Percentiles rank a stretch among this genome's conserved stretches.
These are phyloP conservation scores for Athene cunicularia DNA, from an alignment of 2,113 vertebrate genomes.

Conservation along the genomic window DNA sequence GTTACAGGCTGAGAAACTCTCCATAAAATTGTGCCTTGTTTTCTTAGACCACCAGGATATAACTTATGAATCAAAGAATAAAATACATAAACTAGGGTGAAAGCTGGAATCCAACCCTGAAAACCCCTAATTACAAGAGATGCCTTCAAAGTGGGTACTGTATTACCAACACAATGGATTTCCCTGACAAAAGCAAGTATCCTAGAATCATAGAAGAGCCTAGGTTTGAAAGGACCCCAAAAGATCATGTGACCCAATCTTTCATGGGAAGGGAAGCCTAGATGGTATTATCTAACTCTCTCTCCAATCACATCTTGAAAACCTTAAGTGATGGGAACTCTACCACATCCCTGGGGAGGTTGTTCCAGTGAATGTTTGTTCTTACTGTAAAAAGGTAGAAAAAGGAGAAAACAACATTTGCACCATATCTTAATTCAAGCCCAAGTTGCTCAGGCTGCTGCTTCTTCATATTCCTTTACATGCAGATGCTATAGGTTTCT, in stretches of 20 bases:
- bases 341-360: background rate
- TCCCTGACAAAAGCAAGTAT: background rate
- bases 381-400: background rate
- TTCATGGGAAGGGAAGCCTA: background rate
- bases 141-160: background rate
- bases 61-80: background rate
- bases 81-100: background rate
- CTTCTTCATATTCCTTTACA: background rate
- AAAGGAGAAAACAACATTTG: background rate
- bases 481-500: background rate
- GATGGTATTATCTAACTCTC: background rate
- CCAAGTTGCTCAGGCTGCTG: background rate
- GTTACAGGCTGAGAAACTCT: background rate
- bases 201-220: background rate
- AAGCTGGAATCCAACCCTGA: background rate
- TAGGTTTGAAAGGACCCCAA: background rate
- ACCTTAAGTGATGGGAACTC: background rate
- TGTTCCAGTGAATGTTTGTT: background rate
- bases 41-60: background rate
- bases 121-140: background rate
- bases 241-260: background rate
- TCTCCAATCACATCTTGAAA: background rate
- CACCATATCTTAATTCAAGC: background rate
- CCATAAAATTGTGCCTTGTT: background rate
- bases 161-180: background rate